Evolutionary conservation across 2,113 vertebrate genomes (phyloP).

Genomic region (Chaetodon trifascialis): DNA sequence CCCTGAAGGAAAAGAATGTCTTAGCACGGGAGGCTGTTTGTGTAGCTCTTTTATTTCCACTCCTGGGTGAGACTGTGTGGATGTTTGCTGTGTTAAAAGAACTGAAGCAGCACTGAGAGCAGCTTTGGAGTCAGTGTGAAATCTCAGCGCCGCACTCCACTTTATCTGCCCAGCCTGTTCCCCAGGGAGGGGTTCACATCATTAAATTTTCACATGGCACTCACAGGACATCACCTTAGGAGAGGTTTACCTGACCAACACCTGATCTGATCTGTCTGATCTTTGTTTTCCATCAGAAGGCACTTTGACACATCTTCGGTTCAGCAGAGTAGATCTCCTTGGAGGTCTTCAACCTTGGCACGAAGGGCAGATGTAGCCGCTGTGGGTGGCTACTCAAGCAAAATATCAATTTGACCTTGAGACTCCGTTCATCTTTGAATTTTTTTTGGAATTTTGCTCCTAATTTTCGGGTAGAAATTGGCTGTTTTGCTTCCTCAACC

Average conservation of each 20-base stretch:
- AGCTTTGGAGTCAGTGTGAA: constrained; percentile 59
- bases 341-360: constrained; percentile 43
- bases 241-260: constrained; percentile 68
- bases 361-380: constrained; percentile 29
- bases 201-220: constrained; percentile 76
- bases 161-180: constrained; percentile 61
- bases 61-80: constrained; percentile 42
- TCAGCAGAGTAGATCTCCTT: constrained; percentile 48
- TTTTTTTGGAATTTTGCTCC: background rate
- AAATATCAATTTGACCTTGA: constrained; percentile 8
- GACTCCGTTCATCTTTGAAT: background rate
- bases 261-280: constrained; percentile 75
- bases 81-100: constrained; percentile 46
- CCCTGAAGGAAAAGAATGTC: constrained; percentile 15
- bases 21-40: constrained; percentile 14
- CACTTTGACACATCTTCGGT: constrained; percentile 49
- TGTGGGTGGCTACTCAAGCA: background rate
- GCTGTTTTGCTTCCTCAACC: background rate
- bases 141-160: constrained; percentile 57
- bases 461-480: background rate
- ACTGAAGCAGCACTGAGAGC: constrained; percentile 47
- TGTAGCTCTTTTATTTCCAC: constrained; percentile 22
- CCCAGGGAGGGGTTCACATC: constrained; percentile 47
- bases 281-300: constrained; percentile 65
- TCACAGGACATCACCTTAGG: constrained; percentile 62